Evolutionary conservation across 2,888 invertebrate genomes (phyloP).

Genomic region (Chalcis sispes): DNA sequence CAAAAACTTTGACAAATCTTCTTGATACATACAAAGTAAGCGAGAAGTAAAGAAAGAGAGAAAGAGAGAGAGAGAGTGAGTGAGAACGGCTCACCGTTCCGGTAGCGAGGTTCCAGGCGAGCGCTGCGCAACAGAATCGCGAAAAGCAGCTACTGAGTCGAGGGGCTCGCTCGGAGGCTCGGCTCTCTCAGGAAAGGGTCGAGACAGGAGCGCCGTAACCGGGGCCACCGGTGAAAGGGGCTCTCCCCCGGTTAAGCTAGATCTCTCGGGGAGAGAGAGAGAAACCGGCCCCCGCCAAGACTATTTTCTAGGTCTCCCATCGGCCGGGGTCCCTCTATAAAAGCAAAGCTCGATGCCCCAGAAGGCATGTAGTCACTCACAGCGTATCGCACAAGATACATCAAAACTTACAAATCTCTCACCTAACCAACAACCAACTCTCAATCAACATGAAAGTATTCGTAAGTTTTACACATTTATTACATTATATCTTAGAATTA

Average conservation of each 20-base stretch:
- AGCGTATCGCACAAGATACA: conserved; percentile 70
- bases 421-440: neutral
- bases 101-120: too few relatives aligned
- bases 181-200: conserved; percentile 1
- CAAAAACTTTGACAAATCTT: too few relatives aligned
- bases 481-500: too few relatives aligned
- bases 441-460: conserved; percentile 73
- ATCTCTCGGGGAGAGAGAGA: too few relatives aligned
- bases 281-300: conserved; percentile 71
- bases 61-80: too few relatives aligned
- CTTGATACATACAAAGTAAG: too few relatives aligned
- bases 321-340: conserved; percentile 73
- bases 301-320: conserved; percentile 63
- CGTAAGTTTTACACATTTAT: conserved; percentile 67
- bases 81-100: too few relatives aligned
- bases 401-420: neutral
- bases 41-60: too few relatives aligned
- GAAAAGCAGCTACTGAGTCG: too few relatives aligned
- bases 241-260: conserved; percentile 60
- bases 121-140: too few relatives aligned
- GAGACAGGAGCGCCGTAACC: neutral
- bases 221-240: conserved; percentile 18
- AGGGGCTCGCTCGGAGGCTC: neutral
- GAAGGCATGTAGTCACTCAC: conserved; percentile 71
- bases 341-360: conserved; percentile 73